A percentile compares a stretch with the other conserved stretches of the same genome.
These are phyloP conservation scores for Ophion costatus DNA, from an alignment of 2,888 invertebrate species.

Conservation along the genomic window DNA sequence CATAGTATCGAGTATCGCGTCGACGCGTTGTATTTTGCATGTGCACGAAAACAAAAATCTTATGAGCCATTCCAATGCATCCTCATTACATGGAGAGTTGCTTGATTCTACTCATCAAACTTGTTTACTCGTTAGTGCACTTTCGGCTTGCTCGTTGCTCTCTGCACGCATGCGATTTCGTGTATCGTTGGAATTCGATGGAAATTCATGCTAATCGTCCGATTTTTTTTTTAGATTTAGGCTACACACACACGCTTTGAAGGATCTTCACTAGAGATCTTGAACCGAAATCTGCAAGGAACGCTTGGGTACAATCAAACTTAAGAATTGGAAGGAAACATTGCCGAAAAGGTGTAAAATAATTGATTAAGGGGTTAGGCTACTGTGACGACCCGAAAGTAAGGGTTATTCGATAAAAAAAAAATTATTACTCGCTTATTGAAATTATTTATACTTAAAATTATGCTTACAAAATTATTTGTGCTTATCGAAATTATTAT, in stretches of 20 bases:
- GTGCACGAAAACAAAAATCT: constrained; percentile 45
- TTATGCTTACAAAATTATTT: too few relatives aligned
- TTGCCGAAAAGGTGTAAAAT: too few relatives aligned
- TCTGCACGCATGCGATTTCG: neutral
- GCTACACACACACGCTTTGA: neutral
- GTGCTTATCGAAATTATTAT: too few relatives aligned
- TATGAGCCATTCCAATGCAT: constrained; percentile 22
- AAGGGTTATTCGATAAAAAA: too few relatives aligned
- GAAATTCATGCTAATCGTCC: neutral
- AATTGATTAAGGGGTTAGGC: too few relatives aligned
- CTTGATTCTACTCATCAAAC: neutral
- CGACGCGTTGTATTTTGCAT: constrained; percentile 36
- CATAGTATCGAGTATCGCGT: constrained; percentile 48
- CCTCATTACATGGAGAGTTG: neutral
- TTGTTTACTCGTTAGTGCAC: neutral
- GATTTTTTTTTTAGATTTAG: neutral
- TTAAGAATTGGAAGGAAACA: neutral
- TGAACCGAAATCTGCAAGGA: neutral
- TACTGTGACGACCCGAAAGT: too few relatives aligned
- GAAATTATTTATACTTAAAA: too few relatives aligned
- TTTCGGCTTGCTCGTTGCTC: constrained; percentile 25
- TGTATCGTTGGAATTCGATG: neutral
- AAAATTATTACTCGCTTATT: too few relatives aligned
- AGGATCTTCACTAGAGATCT: neutral
- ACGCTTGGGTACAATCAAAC: neutral